Conservation (phyloP, 2,113 vertebrate species). For the Mobula birostris region DNA sequence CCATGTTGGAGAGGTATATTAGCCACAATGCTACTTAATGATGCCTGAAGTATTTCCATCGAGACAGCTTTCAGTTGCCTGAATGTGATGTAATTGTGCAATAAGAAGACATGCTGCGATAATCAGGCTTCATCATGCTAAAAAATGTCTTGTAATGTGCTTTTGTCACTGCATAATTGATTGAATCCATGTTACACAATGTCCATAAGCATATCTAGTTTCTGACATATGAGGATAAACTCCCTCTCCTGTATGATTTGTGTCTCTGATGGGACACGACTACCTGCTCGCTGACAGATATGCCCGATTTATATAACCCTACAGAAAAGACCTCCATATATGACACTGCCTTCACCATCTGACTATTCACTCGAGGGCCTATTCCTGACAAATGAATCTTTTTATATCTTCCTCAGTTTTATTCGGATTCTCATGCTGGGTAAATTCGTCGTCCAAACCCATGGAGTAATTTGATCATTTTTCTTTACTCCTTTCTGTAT, state of each 20-base stretch:
- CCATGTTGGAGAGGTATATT: not conserved
- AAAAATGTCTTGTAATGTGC: not conserved
- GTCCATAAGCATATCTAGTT: constrained; percentile 1
- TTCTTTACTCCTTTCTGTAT: not conserved
- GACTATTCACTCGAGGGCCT: not conserved
- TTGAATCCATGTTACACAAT: not conserved
- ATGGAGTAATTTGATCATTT: not conserved
- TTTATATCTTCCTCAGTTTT: not conserved
- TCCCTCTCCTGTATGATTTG: not conserved
- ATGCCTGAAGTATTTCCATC: constrained; percentile 12
- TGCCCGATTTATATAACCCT: not conserved
- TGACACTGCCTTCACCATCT: not conserved
- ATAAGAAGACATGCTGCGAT: constrained; percentile 4
- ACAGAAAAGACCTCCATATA: not conserved
- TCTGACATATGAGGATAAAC: not conserved
- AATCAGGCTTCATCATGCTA: constrained; percentile 5
- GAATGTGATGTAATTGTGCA: not conserved
- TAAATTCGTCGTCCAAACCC: not conserved
- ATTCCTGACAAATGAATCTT: not conserved
- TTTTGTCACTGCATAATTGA: constrained; percentile 15
- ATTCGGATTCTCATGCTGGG: not conserved
- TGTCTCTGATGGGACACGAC: not conserved
- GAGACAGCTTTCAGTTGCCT: constrained; percentile 26
- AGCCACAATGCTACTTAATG: constrained; percentile 13
- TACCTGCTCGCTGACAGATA: not conserved